Evolutionary conservation across 2,797 vertebrate species (phyloP).

Genomic region (Enteromius fasciolatus): DNA sequence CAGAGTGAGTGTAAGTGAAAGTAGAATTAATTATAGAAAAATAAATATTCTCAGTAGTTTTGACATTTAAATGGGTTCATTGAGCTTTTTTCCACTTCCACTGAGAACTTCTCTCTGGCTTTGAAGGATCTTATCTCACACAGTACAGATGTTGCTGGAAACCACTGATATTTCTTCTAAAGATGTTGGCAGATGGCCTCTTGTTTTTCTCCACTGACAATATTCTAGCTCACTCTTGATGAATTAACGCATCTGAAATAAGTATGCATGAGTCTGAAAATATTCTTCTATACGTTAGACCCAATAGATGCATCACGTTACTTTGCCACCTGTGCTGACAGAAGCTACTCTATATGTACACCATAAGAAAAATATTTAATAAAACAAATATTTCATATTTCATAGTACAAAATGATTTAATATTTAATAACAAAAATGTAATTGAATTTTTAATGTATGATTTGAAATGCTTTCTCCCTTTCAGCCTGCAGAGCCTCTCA

Average conservation of each 20-base stretch:
- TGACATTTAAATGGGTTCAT: background rate
- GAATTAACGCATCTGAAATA: background rate
- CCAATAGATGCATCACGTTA: background rate
- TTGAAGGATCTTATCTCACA: constrained; percentile 28
- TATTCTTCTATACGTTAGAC: background rate
- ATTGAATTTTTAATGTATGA: background rate
- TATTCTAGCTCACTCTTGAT: background rate
- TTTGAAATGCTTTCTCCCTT: background rate
- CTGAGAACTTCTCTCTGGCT: background rate
- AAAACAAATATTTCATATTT: no score
- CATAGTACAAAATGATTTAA: no score
- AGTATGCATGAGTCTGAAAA: background rate
- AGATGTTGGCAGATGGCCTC: background rate
- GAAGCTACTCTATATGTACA: background rate
- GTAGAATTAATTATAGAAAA: background rate
- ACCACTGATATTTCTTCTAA: background rate
- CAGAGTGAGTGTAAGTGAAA: background rate
- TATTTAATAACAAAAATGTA: background rate
- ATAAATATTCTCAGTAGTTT: background rate
- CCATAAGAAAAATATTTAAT: background rate
- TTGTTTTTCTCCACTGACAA: background rate
- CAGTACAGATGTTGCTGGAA: constrained; percentile 18
- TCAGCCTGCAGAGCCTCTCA: constrained; percentile 70
- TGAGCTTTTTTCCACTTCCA: background rate
- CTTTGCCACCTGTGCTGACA: background rate